Conservation (phyloP, 2,113 vertebrate species). For the Oryzias celebensis region DNA sequence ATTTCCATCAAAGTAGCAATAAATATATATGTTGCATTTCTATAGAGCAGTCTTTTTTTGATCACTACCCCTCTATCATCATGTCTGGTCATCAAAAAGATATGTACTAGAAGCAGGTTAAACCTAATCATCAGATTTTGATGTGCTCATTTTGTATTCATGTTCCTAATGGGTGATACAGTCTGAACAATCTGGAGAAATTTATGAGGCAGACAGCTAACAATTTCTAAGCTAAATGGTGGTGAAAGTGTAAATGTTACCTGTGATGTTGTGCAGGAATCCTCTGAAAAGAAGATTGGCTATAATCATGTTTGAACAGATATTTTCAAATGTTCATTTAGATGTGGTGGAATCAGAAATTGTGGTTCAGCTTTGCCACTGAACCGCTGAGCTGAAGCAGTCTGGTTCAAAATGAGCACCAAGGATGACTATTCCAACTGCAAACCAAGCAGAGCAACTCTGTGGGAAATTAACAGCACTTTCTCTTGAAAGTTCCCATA, state of each 20-base stretch:
- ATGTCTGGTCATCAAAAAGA: neutral
- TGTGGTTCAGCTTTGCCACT: neutral
- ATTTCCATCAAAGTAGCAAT: constrained; percentile 12
- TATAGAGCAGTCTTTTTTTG: constrained; percentile 10
- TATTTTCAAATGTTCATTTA: constrained; percentile 1
- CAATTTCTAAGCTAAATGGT: neutral
- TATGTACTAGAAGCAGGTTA: neutral
- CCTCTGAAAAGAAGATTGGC: neutral
- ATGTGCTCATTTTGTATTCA: constrained; percentile 4
- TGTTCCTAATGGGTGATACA: neutral
- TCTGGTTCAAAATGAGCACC: neutral
- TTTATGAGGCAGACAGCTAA: constrained; percentile 1
- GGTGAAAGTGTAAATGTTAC: neutral
- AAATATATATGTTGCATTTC: constrained; percentile 14
- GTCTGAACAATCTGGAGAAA: constrained; percentile 1
- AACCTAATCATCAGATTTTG: constrained; percentile 6
- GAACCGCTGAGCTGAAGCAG: neutral
- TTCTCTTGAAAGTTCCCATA: constrained; percentile 6
- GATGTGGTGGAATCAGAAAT: neutral
- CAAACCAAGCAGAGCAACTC: neutral
- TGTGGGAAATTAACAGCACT: neutral
- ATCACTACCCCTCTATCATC: neutral
- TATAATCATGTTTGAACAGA: neutral
- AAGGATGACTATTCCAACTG: constrained; percentile 8
- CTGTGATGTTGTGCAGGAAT: neutral